Base-by-base conservation (phyloP, 2,113 vertebrate species). In the Lota lota region DNA sequence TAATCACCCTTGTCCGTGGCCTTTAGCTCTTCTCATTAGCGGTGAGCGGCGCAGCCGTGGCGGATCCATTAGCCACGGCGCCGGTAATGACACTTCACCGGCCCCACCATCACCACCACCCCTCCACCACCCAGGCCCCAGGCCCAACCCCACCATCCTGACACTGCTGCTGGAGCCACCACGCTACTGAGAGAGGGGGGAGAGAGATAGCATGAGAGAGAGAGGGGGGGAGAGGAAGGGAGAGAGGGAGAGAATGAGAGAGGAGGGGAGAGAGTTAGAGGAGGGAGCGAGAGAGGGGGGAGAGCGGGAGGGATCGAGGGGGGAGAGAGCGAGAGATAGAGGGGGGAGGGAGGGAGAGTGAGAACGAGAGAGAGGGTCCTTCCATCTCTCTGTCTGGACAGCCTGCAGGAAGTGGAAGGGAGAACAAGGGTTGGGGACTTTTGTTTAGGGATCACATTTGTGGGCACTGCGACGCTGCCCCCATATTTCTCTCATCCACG, bases 21-120 rank as follows among this genome's bases (percentile, higher is more conserved):
- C 91, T 94, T 95, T 92, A 90, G 88, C 88, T 95, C 88, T 91
- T 93, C 89, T 95, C 92, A 93, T 93, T 94, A 94, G 91, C 83
- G 82, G 89, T 89, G 91, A 92, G 86, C 89, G 90, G 91, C 91
- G 87, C 80, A 85, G 87, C 88, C 89, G 79, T 92, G 88, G 81
- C 90, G 85, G 87, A 92, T 94, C 92, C 91, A 93, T 94, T 93
- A 90, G 91, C 87, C 80, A 89, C 83, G 78, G 81, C 85, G 86
- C 85, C 83, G 87, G 87, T 93, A 92, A 89, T 88, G 89, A 90
- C 85, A 92, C 86, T 88, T 90, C 88, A 85, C 82, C 88, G 79
- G 87, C 88, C 81, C 80, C 79, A 68, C 67, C 61, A 50, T 81
- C n/a, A 56, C 15, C 53, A 56, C 28, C 28, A 28, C 28, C 28